These are phyloP conservation scores for Oplegnathus fasciatus DNA, from an alignment of 2,113 vertebrate genomes.

Conservation along the genomic window DNA sequence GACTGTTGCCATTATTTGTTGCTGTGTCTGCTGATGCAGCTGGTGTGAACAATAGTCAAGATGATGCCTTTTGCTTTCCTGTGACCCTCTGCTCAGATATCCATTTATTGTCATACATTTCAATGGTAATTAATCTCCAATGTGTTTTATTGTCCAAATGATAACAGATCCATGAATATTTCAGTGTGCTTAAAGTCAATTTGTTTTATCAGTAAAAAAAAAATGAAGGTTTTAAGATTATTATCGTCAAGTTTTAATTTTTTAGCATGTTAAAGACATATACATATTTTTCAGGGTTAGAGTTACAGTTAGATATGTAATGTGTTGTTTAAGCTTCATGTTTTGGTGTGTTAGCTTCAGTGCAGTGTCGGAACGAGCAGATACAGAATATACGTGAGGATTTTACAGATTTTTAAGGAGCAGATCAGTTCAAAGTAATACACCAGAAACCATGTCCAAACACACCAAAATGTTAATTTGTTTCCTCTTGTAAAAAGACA, in stretches of 20 bases:
- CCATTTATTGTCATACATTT: slow-evolving; percentile 64
- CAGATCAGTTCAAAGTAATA: background rate
- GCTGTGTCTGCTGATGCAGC: slow-evolving; percentile 61
- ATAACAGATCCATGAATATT: slow-evolving; percentile 70
- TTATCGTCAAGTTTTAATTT: background rate
- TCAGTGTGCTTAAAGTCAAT: slow-evolving; percentile 34
- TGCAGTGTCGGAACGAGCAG: background rate
- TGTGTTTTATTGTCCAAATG: slow-evolving; percentile 49
- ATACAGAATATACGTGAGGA: background rate
- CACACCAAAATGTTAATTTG: background rate
- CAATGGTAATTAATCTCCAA: slow-evolving; percentile 57
- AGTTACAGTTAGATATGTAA: background rate
- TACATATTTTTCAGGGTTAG: background rate
- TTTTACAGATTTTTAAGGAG: background rate
- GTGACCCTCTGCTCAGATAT: slow-evolving; percentile 63
- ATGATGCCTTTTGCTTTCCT: slow-evolving; percentile 54
- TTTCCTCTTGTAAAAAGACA: background rate
- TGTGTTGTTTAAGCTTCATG: background rate
- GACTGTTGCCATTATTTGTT: slow-evolving; percentile 77
- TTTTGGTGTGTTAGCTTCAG: background rate
- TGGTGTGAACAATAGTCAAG: slow-evolving; percentile 63
- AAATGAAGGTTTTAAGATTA: background rate
- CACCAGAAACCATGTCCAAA: background rate
- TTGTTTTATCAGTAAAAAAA: background rate
- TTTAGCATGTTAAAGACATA: background rate